These are phyloP conservation scores for Aphis craccivora DNA, from an alignment of 1,140 invertebrate genomes.

Conservation along the genomic window DNA sequence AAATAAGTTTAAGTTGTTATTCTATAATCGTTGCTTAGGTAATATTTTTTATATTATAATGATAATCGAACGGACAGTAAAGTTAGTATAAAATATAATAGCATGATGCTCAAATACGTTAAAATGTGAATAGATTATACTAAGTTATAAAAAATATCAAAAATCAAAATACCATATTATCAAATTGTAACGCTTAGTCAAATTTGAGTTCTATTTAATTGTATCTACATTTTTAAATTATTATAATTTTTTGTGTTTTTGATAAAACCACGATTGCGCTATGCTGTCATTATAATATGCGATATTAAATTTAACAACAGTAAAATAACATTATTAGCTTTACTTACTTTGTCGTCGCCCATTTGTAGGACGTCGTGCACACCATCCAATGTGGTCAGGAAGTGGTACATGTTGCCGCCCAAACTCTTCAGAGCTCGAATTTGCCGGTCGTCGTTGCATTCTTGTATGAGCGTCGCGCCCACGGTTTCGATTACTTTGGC, in stretches of 20 bases:
- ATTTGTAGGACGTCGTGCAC: slow-evolving; percentile 85
- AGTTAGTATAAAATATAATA: too few species aligned
- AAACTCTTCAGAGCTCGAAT: slow-evolving; percentile 65
- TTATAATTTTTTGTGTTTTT: neutral
- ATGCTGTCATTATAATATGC: neutral
- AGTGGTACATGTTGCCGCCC: slow-evolving; percentile 81
- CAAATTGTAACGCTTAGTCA: too few species aligned
- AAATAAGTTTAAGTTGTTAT: too few species aligned
- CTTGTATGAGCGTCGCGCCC: slow-evolving; percentile 36
- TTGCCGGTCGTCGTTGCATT: slow-evolving; percentile 25
- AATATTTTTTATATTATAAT: too few species aligned
- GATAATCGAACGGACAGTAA: too few species aligned
- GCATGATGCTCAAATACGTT: too few species aligned
- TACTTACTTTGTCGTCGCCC: slow-evolving; percentile 53
- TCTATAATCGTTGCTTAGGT: too few species aligned
- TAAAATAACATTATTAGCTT: neutral
- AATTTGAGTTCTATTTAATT: neutral
- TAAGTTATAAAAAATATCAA: too few species aligned
- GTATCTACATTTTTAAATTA: too few species aligned
- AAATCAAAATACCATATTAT: neutral
- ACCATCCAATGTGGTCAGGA: slow-evolving; percentile 85
- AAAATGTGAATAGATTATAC: too few species aligned
- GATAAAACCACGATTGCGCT: neutral
- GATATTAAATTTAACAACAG: neutral
- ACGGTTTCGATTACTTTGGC: slow-evolving; percentile 30